Evolutionary conservation across 1,140 invertebrate species (phyloP).

Genomic region (Drosophila melanica): DNA sequence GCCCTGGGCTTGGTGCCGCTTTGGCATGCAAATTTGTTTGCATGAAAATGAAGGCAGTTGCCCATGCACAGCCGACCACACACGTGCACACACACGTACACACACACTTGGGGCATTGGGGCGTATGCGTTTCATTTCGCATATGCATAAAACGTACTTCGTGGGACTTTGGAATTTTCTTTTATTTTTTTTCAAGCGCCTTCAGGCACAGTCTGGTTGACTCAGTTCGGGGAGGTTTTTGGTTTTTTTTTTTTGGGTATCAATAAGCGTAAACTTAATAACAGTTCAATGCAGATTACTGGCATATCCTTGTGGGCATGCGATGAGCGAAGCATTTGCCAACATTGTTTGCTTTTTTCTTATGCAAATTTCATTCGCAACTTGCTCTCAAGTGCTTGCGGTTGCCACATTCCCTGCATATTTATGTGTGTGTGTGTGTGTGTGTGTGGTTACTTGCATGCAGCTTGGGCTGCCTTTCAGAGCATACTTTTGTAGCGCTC

Average conservation of each 20-base stretch:
- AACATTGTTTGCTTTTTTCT: too few species aligned
- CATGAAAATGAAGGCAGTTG: slow-evolving; percentile 72
- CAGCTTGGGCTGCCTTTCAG: slow-evolving; percentile 18
- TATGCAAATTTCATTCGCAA: too few species aligned
- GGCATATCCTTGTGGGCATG: slow-evolving; percentile 33
- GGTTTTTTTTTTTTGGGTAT: slow-evolving; percentile 37
- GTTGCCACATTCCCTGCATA: slow-evolving; percentile 39
- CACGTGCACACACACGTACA: not conserved
- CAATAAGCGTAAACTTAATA: slow-evolving; percentile 67
- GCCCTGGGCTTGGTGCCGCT: slow-evolving; percentile 52
- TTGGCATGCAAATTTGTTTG: slow-evolving; percentile 79
- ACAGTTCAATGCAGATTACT: slow-evolving; percentile 78
- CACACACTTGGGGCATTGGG: slow-evolving; percentile 40
- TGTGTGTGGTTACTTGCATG: slow-evolving; percentile 43
- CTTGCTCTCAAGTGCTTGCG: slow-evolving; percentile 32
- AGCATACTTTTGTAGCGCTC: slow-evolving; percentile 6
- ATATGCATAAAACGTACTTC: slow-evolving; percentile 61
- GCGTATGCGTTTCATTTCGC: slow-evolving; percentile 71
- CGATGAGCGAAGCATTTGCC: not conserved
- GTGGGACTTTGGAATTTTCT: not conserved
- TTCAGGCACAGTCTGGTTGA: slow-evolving; percentile 15
- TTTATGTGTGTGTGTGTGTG: slow-evolving; percentile 19
- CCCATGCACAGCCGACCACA: not conserved
- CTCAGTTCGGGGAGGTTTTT: slow-evolving; percentile 2
- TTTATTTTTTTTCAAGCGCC: slow-evolving; percentile 1